Conservation (phyloP, 2,888 invertebrate species). For the Euphydryas editha region DNA sequence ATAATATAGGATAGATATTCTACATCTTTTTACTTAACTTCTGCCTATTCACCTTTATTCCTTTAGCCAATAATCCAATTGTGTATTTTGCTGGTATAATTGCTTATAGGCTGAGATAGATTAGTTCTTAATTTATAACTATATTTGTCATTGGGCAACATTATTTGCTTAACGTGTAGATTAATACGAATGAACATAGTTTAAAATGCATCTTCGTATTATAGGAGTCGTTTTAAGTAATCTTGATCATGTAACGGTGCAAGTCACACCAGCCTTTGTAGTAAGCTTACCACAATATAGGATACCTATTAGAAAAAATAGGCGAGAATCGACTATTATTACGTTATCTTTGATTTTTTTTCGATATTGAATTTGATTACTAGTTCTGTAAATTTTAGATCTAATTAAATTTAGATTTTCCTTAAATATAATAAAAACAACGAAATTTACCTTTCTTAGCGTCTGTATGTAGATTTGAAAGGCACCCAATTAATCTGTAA, state of each 20-base stretch:
- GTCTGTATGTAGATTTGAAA: slow-evolving; percentile 5
- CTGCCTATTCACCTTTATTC: no score
- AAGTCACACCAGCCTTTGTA: slow-evolving; percentile 64
- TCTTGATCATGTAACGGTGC: slow-evolving; percentile 71
- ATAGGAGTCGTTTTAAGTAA: slow-evolving; percentile 62
- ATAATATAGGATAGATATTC: no score
- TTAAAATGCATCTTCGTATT: slow-evolving; percentile 64
- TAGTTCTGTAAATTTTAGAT: no score
- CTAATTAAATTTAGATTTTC: no score
- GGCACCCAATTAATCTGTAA: slow-evolving; percentile 31
- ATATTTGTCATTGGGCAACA: neutral
- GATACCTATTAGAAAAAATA: slow-evolving; percentile 14
- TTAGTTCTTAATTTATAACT: neutral
- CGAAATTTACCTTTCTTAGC: slow-evolving; percentile 1
- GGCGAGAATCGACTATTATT: neutral
- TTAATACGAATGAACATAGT: slow-evolving; percentile 39
- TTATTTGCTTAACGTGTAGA: neutral
- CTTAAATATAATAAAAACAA: neutral
- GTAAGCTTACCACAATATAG: slow-evolving; percentile 28
- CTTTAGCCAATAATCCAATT: no score
- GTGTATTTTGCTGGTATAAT: no score
- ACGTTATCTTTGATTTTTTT: neutral
- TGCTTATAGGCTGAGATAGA: no score
- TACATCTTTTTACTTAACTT: no score
- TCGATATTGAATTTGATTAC: neutral